A percentile compares a stretch with the other conserved stretches of the same genome.
phyloP scores from a whole-genome alignment of 2,888 invertebrate species.

The Troides aeacus region DNA sequence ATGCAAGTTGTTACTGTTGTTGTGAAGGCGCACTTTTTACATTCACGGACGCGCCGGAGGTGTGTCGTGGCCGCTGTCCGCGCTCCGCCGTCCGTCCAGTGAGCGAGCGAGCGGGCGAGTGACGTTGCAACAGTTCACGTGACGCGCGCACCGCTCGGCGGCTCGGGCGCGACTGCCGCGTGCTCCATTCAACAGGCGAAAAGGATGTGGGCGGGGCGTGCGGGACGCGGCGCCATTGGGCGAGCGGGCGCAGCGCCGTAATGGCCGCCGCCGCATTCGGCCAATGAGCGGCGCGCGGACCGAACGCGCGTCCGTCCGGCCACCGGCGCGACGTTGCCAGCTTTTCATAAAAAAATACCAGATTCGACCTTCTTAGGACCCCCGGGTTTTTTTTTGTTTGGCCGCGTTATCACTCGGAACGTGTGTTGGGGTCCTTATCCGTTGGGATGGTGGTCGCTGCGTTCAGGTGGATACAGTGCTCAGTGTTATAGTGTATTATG shows the following conservation, averaged over 20 bases:
- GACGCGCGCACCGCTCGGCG: conserved; percentile 37
- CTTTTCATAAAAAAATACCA: conserved; percentile 76
- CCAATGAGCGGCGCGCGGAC: conserved; percentile 75
- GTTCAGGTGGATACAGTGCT: conserved; percentile 65
- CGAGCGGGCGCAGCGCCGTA: conserved; percentile 58
- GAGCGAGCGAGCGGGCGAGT: background rate
- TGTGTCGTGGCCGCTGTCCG: conserved; percentile 33
- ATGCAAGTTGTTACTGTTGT: too few species aligned
- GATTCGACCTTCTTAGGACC: conserved; percentile 80
- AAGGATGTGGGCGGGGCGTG: conserved; percentile 78
- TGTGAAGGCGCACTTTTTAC: conserved; percentile 12
- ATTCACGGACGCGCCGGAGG: conserved; percentile 10
- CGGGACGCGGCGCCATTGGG: conserved; percentile 75
- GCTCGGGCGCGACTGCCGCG: conserved; percentile 66
- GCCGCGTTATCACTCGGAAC: conserved; percentile 77
- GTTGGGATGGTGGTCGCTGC: conserved; percentile 64
- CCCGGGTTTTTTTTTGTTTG: conserved; percentile 76
- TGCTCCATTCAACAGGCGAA: conserved; percentile 71
- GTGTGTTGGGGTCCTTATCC: conserved; percentile 71
- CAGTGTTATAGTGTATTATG: conserved; percentile 74
- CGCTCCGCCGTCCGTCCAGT: conserved; percentile 24
- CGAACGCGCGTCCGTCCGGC: conserved; percentile 76
- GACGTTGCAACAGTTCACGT: conserved; percentile 1
- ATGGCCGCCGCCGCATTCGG: conserved; percentile 77
- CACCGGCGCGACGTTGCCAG: conserved; percentile 75